Evolutionary conservation across 2,797 vertebrate species (phyloP), one percentile per base, ranked within the genome.

Genomic region (Fringilla coelebs): DNA sequence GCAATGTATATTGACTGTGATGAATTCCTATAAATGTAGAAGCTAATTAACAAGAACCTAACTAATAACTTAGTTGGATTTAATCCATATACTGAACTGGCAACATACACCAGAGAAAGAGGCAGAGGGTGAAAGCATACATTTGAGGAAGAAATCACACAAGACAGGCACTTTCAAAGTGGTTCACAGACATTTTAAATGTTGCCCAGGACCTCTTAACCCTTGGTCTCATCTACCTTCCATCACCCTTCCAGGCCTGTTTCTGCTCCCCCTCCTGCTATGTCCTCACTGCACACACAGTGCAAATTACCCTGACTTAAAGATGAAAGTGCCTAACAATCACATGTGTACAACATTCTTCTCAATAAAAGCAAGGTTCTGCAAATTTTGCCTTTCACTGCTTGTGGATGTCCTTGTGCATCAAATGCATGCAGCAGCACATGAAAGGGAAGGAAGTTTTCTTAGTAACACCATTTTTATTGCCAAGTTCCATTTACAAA

Each of bases 401-500:
- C 54, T 75, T 73, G 3, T 78, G 52, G 63, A 88, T 17, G 22
- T 65, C 71, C 72, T 86, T 65, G 41, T 36, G 48, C 63, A 89
- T 38, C 66, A 94, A 86, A 55, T 22, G 24, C 51, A 75, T 41
- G 49, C 45, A 79, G 85, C 22, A 89, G 34, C 84, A 82, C 25
- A 85, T 51, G 36, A 54, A 87, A 83, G 26, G 77, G 70, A 88
- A 87, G 45, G n/a, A 94, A 84, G 66, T 40, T 48, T 83, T 96
- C 90, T 91, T 74, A 90, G 54, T 94, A 93, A 96, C 55, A 71
- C 48, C 48, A 61, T 79, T 94, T 97, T 98, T 97, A 98, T 98
- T 98, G 97, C 96, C 96, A 96, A 97, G 93, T 95, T 96, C n/a
- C 83, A 87, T 96, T 96, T 95, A 97, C 96, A 97, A 95, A 96